Base-by-base conservation (phyloP, 2,888 invertebrate species). In the Amphipyra tragopoginis region DNA sequence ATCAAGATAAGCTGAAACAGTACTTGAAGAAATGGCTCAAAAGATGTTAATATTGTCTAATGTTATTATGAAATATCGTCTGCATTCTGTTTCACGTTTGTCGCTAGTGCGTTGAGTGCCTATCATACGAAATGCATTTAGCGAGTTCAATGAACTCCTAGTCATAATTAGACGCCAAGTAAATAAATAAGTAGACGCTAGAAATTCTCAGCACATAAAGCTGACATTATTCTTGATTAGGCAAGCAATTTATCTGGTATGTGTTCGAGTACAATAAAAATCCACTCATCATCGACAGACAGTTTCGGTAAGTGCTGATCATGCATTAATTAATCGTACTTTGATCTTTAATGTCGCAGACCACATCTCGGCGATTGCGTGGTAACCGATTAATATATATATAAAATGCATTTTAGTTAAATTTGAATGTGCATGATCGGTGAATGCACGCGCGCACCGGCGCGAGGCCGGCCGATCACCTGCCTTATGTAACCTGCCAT, bases 381-480 rank as follows among this genome's bases (percentile, higher is more conserved):
- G 54, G 70, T 55, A 65, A 70, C 70, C 79, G 72, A 77, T 74
- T 74, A 65, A 72, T 71, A 68, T 77, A 72, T 79, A 75, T 77
- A 72, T 79, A 75, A 77, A 77, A 77, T 82, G 80, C 77, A 81
- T 80, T 79, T 84, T 83, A 82, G 83, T 83, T 54, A 74, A 85
- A 86, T 88, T 87, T 86, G 83, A 86, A 86, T 85, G 84, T 86
- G 84, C 84, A 87, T 84, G 82, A 79, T 83, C 68, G 85, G 89
- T 89, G 88, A 91, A 90, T 84, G 91, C 86, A 80, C 88, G 86
- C 82, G 69, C 75, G 81, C 84, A 81, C 84, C 82, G 84, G 82
- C 77, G 65, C 92, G 92, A 93, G 94, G 93, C 88, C 93, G 93
- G 93, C 85, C 93, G 90, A 89, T 93, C 90, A 93, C 93, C 93